A percentile compares a stretch with the other conserved stretches of the same genome.
Conservation (phyloP, 2,888 invertebrate species). For the Thera obeliscata region DNA sequence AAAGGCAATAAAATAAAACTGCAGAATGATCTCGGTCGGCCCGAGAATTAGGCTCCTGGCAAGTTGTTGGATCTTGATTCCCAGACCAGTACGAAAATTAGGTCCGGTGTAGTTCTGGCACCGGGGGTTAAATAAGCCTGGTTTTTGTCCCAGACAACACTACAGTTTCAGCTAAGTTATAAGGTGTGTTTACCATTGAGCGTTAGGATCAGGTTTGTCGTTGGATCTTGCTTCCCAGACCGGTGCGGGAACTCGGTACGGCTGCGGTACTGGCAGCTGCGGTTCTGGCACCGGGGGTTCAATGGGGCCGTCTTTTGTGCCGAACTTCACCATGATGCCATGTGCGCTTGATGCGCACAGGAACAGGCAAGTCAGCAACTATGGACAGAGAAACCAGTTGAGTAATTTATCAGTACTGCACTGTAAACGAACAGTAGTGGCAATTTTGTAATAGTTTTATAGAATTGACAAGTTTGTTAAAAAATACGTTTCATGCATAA, state of each 20-base stretch:
- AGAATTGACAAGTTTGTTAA: no score
- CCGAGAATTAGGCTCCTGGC: no score
- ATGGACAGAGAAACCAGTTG: constrained; percentile 11
- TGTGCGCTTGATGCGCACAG: constrained; percentile 76
- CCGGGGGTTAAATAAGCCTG: no score
- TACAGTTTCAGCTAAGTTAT: not conserved
- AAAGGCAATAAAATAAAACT: no score
- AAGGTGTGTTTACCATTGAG: constrained; percentile 77
- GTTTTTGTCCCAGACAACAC: not conserved
- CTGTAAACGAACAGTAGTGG: no score
- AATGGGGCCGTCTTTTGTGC: constrained; percentile 86
- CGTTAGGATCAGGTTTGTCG: constrained; percentile 85
- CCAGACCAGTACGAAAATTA: not conserved
- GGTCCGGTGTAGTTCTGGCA: no score
- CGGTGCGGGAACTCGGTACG: constrained; percentile 84
- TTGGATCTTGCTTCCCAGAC: constrained; percentile 85
- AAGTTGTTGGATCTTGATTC: not conserved
- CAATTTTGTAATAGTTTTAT: no score
- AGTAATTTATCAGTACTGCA: no score
- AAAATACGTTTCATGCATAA: not conserved
- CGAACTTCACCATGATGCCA: constrained; percentile 86
- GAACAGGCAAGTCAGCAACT: constrained; percentile 77
- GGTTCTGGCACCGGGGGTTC: constrained; percentile 83
- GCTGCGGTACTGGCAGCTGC: constrained; percentile 74
- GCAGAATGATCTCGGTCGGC: no score